Conservation (phyloP, 2,888 invertebrate genomes). For the Epinotia nisella region DNA sequence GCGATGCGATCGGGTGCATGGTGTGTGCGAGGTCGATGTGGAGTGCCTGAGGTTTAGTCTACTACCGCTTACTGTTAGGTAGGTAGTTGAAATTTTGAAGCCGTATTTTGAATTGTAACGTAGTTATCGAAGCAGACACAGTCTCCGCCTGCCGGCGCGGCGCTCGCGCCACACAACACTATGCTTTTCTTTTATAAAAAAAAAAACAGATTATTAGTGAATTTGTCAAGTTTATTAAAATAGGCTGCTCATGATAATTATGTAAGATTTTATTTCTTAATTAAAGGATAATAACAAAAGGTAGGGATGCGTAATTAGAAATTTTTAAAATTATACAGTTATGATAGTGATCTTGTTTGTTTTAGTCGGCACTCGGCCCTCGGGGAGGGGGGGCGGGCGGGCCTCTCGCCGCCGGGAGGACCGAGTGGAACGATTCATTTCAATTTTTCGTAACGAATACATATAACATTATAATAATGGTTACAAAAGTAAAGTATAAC, state of each 20-base stretch:
- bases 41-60: conserved; percentile 82
- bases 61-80: conserved; percentile 85
- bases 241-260: conserved; percentile 84
- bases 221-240: conserved; percentile 83
- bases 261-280: conserved; percentile 84
- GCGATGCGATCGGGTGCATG: conserved; percentile 81
- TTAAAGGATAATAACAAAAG: conserved; percentile 84
- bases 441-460: conserved; percentile 83
- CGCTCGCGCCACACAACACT: conserved; percentile 54
- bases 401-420: conserved; percentile 45
- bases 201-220: conserved; percentile 80
- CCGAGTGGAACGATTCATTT: conserved; percentile 71
- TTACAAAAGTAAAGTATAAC: conserved; percentile 85
- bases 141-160: conserved; percentile 62
- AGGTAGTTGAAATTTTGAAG: conserved; percentile 84
- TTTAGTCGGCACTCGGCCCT: conserved; percentile 67
- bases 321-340: conserved; percentile 85
- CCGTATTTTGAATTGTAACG: conserved; percentile 82
- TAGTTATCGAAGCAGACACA: conserved; percentile 78
- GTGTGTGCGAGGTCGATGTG: conserved; percentile 81
- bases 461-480: conserved; percentile 84
- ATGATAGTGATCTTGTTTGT: conserved; percentile 80
- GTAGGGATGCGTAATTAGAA: conserved; percentile 85
- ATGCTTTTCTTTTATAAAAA: conserved; percentile 80
- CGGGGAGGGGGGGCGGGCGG: conserved; percentile 51